Evolutionary conservation across 2,113 vertebrate species (phyloP).

Genomic region (Indri indri): DNA sequence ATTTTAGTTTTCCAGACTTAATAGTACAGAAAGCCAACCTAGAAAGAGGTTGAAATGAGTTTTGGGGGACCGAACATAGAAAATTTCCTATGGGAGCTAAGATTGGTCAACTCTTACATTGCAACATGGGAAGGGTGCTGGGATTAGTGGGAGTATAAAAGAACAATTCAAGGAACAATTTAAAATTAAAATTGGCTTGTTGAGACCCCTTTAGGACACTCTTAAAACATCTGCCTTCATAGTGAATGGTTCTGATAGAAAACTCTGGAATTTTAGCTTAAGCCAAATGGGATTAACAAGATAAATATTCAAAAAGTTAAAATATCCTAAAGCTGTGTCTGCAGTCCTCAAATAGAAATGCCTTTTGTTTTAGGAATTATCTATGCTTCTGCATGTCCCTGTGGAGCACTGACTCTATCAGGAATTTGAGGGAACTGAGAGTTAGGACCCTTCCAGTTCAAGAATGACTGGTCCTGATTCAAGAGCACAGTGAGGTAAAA

Average conservation of each 20-base stretch:
- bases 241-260: not conserved
- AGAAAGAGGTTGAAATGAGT: not conserved
- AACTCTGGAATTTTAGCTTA: conserved; percentile 30
- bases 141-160: not conserved
- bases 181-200: not conserved
- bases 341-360: not conserved
- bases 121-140: not conserved
- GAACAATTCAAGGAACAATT: not conserved
- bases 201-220: not conserved
- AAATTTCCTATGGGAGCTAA: not conserved
- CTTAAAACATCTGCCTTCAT: not conserved
- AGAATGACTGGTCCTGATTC: not conserved
- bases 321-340: not conserved
- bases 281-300: not conserved
- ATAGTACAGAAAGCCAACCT: not conserved
- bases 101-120: not conserved
- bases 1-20: not conserved
- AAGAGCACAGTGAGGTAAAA: not conserved
- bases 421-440: not conserved
- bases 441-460: not conserved
- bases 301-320: not conserved
- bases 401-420: not conserved
- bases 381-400: not conserved
- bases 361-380: not conserved
- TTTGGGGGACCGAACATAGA: not conserved